phyloP scores from a whole-genome alignment of 1,140 invertebrate genomes.

The Aphaenogaster ashmeadi region DNA sequence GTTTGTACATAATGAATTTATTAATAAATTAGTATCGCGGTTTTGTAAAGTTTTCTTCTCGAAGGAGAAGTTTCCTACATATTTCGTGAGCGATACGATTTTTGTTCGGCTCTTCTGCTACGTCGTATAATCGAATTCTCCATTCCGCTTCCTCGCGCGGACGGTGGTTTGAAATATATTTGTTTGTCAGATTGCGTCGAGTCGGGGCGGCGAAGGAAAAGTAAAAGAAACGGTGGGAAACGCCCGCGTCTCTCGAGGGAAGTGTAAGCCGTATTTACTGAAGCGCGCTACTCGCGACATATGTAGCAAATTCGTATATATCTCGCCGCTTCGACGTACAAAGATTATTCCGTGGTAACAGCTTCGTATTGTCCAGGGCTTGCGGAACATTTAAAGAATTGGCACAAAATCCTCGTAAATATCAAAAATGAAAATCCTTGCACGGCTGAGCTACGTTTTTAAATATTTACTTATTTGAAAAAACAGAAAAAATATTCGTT shows the following conservation, averaged over 20 bases:
- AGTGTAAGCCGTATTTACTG: constrained; percentile 68
- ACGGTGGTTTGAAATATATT: constrained; percentile 71
- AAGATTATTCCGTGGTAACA: constrained; percentile 59
- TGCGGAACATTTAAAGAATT: constrained; percentile 25
- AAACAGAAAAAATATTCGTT: background rate
- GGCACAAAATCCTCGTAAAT: constrained; percentile 7
- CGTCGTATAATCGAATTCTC: constrained; percentile 59
- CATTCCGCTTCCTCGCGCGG: constrained; percentile 33
- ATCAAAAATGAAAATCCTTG: constrained; percentile 8
- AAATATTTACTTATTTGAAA: constrained; percentile 23
- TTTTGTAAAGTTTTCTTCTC: background rate
- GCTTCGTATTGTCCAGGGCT: constrained; percentile 13
- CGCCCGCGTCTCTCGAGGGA: constrained; percentile 25
- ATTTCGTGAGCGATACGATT: constrained; percentile 59
- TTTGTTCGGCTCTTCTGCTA: constrained; percentile 42
- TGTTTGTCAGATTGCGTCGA: constrained; percentile 77
- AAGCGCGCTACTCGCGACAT: constrained; percentile 50
- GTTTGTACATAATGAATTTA: background rate
- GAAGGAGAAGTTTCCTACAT: constrained; percentile 1
- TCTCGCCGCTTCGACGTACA: constrained; percentile 42
- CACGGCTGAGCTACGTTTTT: background rate
- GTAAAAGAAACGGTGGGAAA: constrained; percentile 62
- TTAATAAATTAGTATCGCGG: constrained; percentile 29
- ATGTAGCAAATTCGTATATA: constrained; percentile 51
- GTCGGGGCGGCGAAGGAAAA: constrained; percentile 48